Evolutionary conservation across 2,797 vertebrate genomes (phyloP), one percentile per base, ranked within the genome.

Genomic region (Bradypodion pumilum): DNA sequence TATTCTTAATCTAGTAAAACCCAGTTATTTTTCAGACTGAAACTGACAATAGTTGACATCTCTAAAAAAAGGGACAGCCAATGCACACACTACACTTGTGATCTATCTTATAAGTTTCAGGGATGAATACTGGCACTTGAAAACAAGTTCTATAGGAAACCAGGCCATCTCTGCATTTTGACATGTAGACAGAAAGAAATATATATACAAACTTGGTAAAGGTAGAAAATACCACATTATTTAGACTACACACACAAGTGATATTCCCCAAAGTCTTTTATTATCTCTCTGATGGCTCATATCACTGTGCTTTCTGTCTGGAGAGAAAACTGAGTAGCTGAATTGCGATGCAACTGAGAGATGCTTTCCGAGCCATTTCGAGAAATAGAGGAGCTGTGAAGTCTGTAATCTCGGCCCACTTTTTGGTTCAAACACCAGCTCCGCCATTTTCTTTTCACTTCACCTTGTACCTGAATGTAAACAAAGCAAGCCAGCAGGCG

Each of bases 281-380:
- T 23, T 37, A 15, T 16, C 29, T 77, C 25, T 10, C 59, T 77
- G 15, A 25, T 89, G 74, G 42, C 86, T 98, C 95, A 98, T 91
- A 98, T 95, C 91, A 97, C 86, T 0, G 96, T 96, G 92, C 97
- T 98, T 95, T 99, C 98, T 0, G 98, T 98, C 95, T 98, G 98
- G 93, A 98, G 94, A 91, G 98, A 97, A 80, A 98, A 98, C 85
- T 96, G 97, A 25, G 98, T 95, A 27, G 97, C 92, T 76, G 95
- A 96, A 92, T 95, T 95, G 0, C 96, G 92, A 88, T 95, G 96
- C 19, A 94, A 92, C 15, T 94, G 96, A 23, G 95, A 77, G 3
- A 93, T 84, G 8, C 93, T 95, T 25, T 98, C 97, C 0, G 93
- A 94, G 44, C 97, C 97, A 0, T 97, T 97, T 9, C 91, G 94